Base-by-base conservation (phyloP, 2,888 invertebrate species). In the Stegophylla sp. region DNA sequence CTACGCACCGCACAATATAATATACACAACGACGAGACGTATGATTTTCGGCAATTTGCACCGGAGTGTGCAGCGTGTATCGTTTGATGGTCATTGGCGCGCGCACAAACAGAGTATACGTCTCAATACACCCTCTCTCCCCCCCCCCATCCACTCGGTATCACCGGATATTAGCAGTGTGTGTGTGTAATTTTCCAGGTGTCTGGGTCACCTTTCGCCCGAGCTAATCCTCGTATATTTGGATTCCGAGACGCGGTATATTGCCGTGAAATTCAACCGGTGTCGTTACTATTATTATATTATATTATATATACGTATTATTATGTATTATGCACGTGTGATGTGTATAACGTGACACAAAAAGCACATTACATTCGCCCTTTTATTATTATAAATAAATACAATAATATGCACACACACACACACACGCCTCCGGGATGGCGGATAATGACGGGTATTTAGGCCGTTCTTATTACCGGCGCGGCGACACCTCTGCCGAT, bases 391-490 rank as follows among this genome's bases (percentile, higher is more conserved):
- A 53, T 53, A 69, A n/a, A 12, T 5, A 48, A 26, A 67, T 48
- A 45, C 10, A 45, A 13, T 66, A n/a, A n/a, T 4, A 34, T 69
- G 28, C 56, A 73, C n/a, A 73, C 61, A 45, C 43, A 9, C 59
- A 23, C 23, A 56, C 75, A 43, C 45, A 74, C 67, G 53, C 77
- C 77, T 67, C 67, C 61, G 76, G 56, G 41, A 26, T 34, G 13
- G 67, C 28, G 67, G 43, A 69, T 79, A 71, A 79, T 61, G 69
- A 61, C 69, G 61, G 56, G 69, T 79, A 79, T 79, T 79, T 79
- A 79, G 79, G 69, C 79, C 69, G 75, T 75, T 75, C 64, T 79
- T 79, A 79, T 79, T 79, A 79, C 69, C 79, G 51, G 56, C 77
- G 69, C 79, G 51, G 56, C 77, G 69, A 74, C 74, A 74, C 74